A percentile compares a stretch with the other conserved stretches of the same genome.
These are phyloP conservation scores for Epinephelus malabaricus DNA, from an alignment of 2,797 vertebrate species.

Conservation along the genomic window DNA sequence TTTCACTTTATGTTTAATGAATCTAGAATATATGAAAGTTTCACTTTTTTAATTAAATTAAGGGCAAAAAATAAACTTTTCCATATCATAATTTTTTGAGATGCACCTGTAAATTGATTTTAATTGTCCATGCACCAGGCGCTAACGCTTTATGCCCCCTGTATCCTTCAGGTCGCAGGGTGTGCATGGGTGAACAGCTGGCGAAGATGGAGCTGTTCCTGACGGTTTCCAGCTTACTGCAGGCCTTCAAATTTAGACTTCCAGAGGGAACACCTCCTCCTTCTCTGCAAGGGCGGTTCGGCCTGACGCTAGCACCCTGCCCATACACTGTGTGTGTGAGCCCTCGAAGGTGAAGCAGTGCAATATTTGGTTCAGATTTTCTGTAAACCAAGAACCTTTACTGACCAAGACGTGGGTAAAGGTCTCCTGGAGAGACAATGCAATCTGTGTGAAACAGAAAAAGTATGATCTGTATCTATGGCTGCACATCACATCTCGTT, in stretches of 20 bases:
- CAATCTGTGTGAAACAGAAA: background rate
- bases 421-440: slow-evolving; percentile 16
- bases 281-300: slow-evolving; percentile 90
- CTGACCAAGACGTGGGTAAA: background rate
- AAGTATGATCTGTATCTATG: background rate
- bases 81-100: no score
- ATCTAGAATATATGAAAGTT: no score
- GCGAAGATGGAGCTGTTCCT: slow-evolving; percentile 98
- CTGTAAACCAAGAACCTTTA: background rate
- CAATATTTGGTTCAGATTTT: background rate
- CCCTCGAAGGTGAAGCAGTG: slow-evolving; percentile 52
- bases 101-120: background rate
- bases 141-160: background rate
- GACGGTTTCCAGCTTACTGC: slow-evolving; percentile 91
- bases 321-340: slow-evolving; percentile 87
- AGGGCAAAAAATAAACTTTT: no score
- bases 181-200: slow-evolving; percentile 97
- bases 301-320: slow-evolving; percentile 92
- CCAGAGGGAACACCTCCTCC: slow-evolving; percentile 87
- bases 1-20: no score
- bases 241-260: slow-evolving; percentile 90
- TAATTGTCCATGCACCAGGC: background rate
- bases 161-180: slow-evolving; percentile 89
- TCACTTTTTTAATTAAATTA: no score
- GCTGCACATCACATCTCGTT: background rate